Evolutionary conservation across 2,888 invertebrate genomes (phyloP).

Genomic region (Tridacna crocea): DNA sequence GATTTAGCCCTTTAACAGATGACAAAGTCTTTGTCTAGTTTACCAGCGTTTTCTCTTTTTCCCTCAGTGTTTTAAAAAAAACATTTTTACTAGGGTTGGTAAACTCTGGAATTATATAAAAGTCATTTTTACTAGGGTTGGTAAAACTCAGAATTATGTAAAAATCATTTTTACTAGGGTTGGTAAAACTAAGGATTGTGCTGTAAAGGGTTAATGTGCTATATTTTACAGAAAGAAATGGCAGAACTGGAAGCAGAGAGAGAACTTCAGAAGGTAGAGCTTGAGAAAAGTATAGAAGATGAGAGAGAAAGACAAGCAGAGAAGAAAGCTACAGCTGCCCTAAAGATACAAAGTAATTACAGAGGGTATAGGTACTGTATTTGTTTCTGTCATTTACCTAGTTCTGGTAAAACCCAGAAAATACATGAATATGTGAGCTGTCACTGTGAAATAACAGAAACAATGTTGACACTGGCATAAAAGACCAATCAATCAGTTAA

Average conservation of each 20-base stretch:
- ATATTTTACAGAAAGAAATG: constrained; percentile 59
- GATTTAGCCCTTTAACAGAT: background rate
- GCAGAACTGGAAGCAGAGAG: constrained; percentile 58
- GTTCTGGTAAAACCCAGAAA: no score
- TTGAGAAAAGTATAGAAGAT: constrained; percentile 55
- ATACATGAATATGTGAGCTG: no score
- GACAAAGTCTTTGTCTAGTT: no score
- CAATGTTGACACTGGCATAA: no score
- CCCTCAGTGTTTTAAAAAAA: background rate
- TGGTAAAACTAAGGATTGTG: no score
- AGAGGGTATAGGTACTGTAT: constrained; percentile 72
- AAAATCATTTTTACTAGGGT: no score
- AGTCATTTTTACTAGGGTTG: no score
- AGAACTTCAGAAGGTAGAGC: constrained; percentile 64
- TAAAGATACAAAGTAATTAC: constrained; percentile 71
- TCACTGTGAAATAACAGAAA: no score
- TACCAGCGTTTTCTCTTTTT: background rate
- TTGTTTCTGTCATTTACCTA: background rate
- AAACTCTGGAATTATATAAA: no score
- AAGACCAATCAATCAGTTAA: no score
- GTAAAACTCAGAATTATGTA: no score
- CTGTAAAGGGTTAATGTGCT: background rate
- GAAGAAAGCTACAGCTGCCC: constrained; percentile 62
- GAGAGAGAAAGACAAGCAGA: constrained; percentile 62
- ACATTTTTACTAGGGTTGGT: no score